Conservation (phyloP, 2,797 vertebrate genomes). For the Mus minutoides region DNA sequence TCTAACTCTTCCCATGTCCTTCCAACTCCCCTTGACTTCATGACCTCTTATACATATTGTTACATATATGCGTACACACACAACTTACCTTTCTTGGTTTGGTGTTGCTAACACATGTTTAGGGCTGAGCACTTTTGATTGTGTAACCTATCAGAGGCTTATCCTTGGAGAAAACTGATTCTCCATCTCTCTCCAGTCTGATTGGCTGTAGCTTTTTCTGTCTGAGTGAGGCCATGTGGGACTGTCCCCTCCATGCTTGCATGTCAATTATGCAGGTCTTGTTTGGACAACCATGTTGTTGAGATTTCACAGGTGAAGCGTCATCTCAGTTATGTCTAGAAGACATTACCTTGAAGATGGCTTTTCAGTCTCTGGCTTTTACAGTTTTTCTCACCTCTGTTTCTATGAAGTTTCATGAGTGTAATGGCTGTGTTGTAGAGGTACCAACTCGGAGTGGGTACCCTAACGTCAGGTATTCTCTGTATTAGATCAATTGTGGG, state of each 20-base stretch:
- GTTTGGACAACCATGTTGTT: not conserved
- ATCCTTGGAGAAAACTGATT: not conserved
- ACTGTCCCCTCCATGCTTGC: too few species aligned
- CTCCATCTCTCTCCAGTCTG: not conserved
- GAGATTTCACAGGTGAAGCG: not conserved
- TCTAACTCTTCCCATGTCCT: not conserved
- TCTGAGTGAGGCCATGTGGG: not conserved
- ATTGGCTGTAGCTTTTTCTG: not conserved
- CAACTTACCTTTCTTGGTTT: not conserved
- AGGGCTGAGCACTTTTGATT: not conserved
- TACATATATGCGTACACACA: not conserved
- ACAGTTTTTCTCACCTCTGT: not conserved
- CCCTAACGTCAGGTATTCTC: not conserved
- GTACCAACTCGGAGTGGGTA: not conserved
- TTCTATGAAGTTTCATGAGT: not conserved
- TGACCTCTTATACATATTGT: too few species aligned
- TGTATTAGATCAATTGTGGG: not conserved
- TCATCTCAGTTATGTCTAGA: not conserved
- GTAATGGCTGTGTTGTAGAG: not conserved
- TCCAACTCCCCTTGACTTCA: not conserved
- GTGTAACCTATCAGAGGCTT: not conserved
- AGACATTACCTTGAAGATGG: not conserved
- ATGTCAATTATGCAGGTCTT: not conserved
- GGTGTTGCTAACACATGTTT: not conserved
- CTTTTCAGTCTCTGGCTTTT: not conserved